Evolutionary conservation across 1,140 invertebrate genomes (phyloP).

Genomic region (Gonioctena quinquepunctata): DNA sequence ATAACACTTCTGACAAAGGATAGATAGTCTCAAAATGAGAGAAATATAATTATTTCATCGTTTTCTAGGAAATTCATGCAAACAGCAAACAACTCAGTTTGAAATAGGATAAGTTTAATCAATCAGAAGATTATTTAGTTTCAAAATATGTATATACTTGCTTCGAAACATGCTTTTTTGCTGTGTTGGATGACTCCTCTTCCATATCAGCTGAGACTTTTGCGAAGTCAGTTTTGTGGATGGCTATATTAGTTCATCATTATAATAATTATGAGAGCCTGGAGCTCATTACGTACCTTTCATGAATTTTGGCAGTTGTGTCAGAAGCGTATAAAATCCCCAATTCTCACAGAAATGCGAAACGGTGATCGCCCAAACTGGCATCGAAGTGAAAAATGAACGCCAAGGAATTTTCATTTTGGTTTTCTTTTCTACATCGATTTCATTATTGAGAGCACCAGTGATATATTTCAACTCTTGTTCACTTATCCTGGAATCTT

Average conservation of each 20-base stretch:
- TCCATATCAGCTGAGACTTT: no score
- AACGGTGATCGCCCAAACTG: slow-evolving; percentile 88
- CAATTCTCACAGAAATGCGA: slow-evolving; percentile 95
- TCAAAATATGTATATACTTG: no score
- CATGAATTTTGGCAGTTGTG: slow-evolving; percentile 89
- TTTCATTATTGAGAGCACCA: slow-evolving; percentile 45
- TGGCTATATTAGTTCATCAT: no score
- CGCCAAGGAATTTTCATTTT: slow-evolving; percentile 76
- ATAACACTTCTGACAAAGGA: no score
- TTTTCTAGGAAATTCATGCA: no score
- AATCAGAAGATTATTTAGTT: neutral
- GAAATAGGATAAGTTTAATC: neutral
- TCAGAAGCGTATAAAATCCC: slow-evolving; percentile 93
- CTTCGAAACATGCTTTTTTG: no score
- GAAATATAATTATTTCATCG: no score
- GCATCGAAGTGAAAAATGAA: slow-evolving; percentile 76
- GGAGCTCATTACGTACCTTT: no score
- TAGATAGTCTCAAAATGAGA: no score
- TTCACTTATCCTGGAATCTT: slow-evolving; percentile 74
- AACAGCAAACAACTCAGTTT: neutral
- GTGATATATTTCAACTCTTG: slow-evolving; percentile 80
- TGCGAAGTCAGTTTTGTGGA: no score
- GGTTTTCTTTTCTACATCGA: slow-evolving; percentile 50
- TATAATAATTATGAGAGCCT: no score
- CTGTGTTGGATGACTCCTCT: no score